A percentile compares a stretch with the other conserved stretches of the same genome.
These are phyloP conservation scores for Pangasius macronema DNA, from an alignment of 2,797 vertebrate species.

Conservation along the genomic window DNA sequence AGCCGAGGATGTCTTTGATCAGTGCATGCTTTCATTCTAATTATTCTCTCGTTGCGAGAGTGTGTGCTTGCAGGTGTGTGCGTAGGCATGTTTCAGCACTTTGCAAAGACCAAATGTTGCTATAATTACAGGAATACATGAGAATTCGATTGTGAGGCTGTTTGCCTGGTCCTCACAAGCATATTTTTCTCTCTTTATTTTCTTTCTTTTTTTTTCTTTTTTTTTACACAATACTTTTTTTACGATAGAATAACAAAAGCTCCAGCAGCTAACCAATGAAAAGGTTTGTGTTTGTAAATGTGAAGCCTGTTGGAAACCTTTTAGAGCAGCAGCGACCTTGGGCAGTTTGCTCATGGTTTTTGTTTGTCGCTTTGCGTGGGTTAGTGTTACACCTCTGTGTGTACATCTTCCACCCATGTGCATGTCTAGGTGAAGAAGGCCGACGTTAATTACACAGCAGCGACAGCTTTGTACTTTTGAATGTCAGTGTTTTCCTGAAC, in stretches of 20 bases:
- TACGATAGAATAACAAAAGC: not conserved
- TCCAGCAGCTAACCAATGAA: not conserved
- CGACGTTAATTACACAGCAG: conserved; percentile 24
- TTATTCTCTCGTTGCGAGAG: conserved; percentile 8
- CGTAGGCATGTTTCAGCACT: not conserved
- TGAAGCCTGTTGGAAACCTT: not conserved
- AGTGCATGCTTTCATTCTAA: conserved; percentile 9
- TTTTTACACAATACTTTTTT: not conserved
- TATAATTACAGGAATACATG: not conserved
- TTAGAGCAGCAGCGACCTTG: not conserved
- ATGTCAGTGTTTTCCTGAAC: not conserved
- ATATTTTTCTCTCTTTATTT: not conserved
- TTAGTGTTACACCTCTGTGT: not conserved
- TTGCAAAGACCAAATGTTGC: not conserved
- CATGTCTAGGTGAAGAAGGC: conserved; percentile 14
- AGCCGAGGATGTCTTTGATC: conserved; percentile 12
- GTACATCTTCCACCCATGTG: not conserved
- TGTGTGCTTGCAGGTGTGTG: conserved; percentile 7
- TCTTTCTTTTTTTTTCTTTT: not conserved
- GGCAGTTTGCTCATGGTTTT: not conserved
- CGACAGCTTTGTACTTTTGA: not conserved
- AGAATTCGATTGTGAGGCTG: not conserved
- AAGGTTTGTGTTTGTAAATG: not conserved
- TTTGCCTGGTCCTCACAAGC: not conserved
- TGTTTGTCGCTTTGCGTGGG: not conserved